Evolutionary conservation across 2,113 vertebrate genomes (phyloP).

Genomic region (Grus americana): DNA sequence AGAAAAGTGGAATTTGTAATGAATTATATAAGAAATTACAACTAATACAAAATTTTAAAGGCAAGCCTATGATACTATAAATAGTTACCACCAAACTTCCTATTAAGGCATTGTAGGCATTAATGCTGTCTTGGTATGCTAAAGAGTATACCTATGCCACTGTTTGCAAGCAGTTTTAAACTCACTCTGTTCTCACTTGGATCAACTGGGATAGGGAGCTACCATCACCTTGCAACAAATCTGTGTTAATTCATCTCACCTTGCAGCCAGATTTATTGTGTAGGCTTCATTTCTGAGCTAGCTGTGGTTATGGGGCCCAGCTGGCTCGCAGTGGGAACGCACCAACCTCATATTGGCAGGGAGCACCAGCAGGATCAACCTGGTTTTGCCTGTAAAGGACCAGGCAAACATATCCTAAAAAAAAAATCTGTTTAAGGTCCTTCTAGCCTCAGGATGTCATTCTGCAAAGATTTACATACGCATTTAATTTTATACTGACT

Average conservation of each 20-base stretch:
- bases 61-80: neutral
- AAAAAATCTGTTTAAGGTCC: neutral
- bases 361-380: neutral
- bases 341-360: neutral
- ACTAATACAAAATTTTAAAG: neutral
- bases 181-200: accelerated
- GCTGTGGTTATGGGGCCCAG: neutral
- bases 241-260: neutral
- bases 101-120: neutral
- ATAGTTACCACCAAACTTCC: neutral
- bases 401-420: neutral
- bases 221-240: neutral
- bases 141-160: neutral
- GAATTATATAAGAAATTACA: neutral
- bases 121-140: neutral
- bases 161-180: neutral
- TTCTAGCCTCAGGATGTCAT: neutral
- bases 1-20: neutral
- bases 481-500: neutral
- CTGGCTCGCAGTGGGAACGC: neutral
- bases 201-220: neutral
- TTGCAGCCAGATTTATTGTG: neutral
- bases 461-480: neutral
- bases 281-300: neutral
- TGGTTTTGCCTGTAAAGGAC: neutral